phyloP scores from a whole-genome alignment of 2,113 vertebrate species.

The Sylvia atricapilla region DNA sequence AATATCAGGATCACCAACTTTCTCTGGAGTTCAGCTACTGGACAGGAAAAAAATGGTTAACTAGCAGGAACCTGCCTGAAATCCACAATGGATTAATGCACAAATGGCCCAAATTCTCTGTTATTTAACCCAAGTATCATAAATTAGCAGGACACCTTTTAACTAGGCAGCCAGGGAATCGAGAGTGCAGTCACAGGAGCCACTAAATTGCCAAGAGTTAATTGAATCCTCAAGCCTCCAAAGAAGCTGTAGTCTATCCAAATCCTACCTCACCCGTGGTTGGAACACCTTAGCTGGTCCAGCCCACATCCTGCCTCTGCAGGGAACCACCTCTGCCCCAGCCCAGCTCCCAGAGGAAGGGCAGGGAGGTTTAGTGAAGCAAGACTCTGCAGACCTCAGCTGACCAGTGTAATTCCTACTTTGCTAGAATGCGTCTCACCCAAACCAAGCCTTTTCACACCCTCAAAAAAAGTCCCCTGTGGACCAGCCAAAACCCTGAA shows the following conservation, averaged over 20 bases:
- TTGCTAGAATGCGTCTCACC: background rate
- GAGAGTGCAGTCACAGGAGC: background rate
- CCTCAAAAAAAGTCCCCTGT: background rate
- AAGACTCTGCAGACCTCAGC: background rate
- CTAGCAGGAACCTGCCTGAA: background rate
- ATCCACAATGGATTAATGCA: background rate
- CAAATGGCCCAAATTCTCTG: background rate
- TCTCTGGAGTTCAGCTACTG: background rate
- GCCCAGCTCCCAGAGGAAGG: background rate
- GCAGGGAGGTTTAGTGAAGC: background rate
- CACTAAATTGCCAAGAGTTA: background rate
- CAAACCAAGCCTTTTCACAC: conserved; percentile 12
- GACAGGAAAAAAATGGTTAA: background rate
- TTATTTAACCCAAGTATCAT: background rate
- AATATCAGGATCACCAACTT: background rate
- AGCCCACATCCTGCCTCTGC: background rate
- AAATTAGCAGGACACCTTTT: background rate
- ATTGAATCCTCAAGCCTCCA: background rate
- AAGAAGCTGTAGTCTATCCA: background rate
- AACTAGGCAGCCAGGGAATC: background rate
- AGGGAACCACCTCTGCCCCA: background rate
- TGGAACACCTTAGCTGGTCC: background rate
- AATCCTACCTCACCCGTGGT: background rate
- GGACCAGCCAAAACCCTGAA: conserved; percentile 2
- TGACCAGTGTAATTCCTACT: background rate